Evolutionary conservation across 2,888 invertebrate genomes (phyloP), one percentile per base, ranked within the genome.

Genomic region (Acrobasis suavella): DNA sequence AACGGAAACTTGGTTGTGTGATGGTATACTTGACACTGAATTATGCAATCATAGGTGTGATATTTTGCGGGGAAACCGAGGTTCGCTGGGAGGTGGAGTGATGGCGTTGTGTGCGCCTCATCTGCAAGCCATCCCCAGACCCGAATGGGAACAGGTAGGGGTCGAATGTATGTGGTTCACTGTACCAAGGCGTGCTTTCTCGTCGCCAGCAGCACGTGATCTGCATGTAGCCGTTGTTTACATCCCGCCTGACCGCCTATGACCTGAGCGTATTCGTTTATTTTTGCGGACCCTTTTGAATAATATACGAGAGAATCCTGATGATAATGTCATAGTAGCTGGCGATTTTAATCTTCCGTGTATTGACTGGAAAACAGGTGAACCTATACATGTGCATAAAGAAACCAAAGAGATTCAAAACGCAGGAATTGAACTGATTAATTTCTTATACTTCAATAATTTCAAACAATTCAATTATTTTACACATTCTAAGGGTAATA

Each of bases 301-400:
- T n/a, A 52, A 5, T 22, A 52, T 22, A 12, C 10, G 12, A 14
- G 22, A 1, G 14, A 49, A 65, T 15, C 63, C 61, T 38, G 52
- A 62, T 17, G 67, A 69, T 39, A 10, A 49, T n/a, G 52, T 66
- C 10, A 32, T 69, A 10, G 9, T 69, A n/a, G 62, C 55, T 10
- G 69, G 69, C 7, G 67, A 69, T 39, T 66, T 67, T 50, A 69
- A 69, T 39, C 32, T 69, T 9, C 63, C 65, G 0, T 64, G 62
- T 55, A 51, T 67, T 10, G 51, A 64, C 8, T 69, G 69, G 69
- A 51, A 15, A 7, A 12, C 58, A 0, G 50, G 5, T 6, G 56
- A 59, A 0, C 66, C 64, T 5, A n/a, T 51, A 1, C n/a, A 58
- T 0, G 2, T 50, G n/a, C 66, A 62, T 32, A 60, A 64, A 12